phyloP scores from a whole-genome alignment of 2,797 vertebrate genomes.

The Catharus ustulatus region DNA sequence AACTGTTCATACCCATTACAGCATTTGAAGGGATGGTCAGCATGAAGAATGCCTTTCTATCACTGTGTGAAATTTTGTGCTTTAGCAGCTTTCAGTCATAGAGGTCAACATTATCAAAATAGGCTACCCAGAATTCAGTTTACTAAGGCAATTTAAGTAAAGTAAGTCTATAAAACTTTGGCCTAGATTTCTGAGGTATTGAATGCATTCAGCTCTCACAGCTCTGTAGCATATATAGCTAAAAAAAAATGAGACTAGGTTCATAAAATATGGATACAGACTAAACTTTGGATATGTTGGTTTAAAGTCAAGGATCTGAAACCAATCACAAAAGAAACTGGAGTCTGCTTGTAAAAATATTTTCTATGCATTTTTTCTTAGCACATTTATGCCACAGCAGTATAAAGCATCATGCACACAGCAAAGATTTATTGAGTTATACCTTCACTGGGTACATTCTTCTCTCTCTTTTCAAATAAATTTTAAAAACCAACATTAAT shows the following conservation, averaged over 20 bases:
- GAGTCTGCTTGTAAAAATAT: slow-evolving; percentile 25
- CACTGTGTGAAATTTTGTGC: neutral
- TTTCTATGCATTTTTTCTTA: slow-evolving; percentile 28
- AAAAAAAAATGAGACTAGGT: neutral
- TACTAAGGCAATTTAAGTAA: neutral
- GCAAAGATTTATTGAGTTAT: neutral
- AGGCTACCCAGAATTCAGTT: neutral
- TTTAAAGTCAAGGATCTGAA: slow-evolving; percentile 28
- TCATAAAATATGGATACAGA: neutral
- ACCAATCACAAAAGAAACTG: neutral
- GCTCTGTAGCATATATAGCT: neutral
- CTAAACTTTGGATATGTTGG: slow-evolving; percentile 11
- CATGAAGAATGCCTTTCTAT: neutral
- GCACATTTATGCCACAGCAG: neutral
- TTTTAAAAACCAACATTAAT: neutral
- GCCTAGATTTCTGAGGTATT: neutral
- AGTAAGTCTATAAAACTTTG: neutral
- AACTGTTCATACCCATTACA: neutral
- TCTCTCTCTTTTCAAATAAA: neutral
- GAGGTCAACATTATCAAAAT: neutral
- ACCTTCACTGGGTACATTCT: neutral
- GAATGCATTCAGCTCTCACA: neutral
- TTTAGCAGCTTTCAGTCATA: neutral
- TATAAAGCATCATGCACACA: neutral
- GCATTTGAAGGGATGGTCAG: neutral